phyloP scores from a whole-genome alignment of 2,113 vertebrate species.

The Conger conger region DNA sequence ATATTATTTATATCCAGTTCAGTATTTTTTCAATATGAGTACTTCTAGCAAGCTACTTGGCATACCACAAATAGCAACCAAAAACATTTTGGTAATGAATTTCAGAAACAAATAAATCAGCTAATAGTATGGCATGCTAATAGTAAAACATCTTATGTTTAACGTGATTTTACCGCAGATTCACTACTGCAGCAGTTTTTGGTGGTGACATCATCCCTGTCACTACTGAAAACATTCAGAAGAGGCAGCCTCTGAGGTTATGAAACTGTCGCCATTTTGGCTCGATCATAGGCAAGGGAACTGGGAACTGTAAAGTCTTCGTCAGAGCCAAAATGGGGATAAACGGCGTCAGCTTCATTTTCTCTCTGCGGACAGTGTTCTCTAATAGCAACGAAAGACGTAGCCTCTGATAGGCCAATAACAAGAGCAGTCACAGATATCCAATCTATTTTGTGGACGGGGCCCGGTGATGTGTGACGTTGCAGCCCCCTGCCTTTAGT shows the following conservation, averaged over 20 bases:
- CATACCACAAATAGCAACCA: background rate
- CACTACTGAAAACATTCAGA: conserved; percentile 18
- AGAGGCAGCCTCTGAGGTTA: background rate
- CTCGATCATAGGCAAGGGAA: background rate
- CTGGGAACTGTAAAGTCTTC: conserved; percentile 11
- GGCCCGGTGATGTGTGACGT: conserved; percentile 65
- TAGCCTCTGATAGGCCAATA: conserved; percentile 29
- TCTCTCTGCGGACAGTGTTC: conserved; percentile 10
- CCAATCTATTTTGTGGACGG: conserved; percentile 54
- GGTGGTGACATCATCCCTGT: conserved; percentile 32
- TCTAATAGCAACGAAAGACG: conserved; percentile 25
- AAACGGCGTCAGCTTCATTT: conserved; percentile 4
- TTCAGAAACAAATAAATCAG: no score
- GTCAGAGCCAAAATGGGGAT: conserved; percentile 21
- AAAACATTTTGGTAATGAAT: no score
- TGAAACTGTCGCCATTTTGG: conserved; percentile 25
- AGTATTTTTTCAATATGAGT: background rate
- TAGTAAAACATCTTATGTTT: background rate
- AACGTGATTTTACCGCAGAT: conserved; percentile 23
- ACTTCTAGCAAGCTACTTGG: background rate
- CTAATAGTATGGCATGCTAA: no score
- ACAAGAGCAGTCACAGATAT: conserved; percentile 1
- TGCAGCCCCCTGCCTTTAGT: conserved; percentile 35
- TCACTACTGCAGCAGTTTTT: conserved; percentile 37
- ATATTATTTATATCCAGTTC: background rate